Percentiles rank a stretch among this genome's conserved stretches.
Evolutionary conservation across 2,797 vertebrate genomes (phyloP).

Genomic region (Acipenser ruthenus): DNA sequence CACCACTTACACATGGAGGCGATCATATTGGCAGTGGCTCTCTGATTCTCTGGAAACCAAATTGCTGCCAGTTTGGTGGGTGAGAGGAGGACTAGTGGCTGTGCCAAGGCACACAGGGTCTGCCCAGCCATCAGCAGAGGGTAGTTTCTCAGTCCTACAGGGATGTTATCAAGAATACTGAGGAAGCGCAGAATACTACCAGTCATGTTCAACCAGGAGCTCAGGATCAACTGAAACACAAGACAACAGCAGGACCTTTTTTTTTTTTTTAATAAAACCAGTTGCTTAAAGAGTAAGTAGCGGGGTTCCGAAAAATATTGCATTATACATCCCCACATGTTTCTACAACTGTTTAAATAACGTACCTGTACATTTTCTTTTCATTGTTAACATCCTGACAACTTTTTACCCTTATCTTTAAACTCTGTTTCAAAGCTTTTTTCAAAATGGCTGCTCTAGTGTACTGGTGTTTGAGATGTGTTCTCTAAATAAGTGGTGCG

Average conservation of each 20-base stretch:
- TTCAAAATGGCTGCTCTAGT: too few species aligned
- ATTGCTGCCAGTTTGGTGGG: slow-evolving; percentile 86
- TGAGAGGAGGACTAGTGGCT: slow-evolving; percentile 82
- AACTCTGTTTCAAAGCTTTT: too few species aligned
- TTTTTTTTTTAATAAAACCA: too few species aligned
- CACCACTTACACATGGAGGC: slow-evolving; percentile 83
- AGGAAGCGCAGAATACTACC: slow-evolving; percentile 64
- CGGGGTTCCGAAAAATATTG: too few species aligned
- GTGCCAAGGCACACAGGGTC: slow-evolving; percentile 73
- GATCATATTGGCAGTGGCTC: slow-evolving; percentile 85
- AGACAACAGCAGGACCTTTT: neutral
- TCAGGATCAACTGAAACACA: slow-evolving; percentile 66
- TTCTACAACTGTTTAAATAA: too few species aligned
- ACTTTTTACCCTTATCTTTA: too few species aligned
- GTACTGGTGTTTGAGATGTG: too few species aligned
- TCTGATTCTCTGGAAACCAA: slow-evolving; percentile 90
- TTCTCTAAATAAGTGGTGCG: too few species aligned
- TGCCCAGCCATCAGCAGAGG: slow-evolving; percentile 71
- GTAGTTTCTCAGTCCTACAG: slow-evolving; percentile 24
- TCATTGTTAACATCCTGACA: too few species aligned
- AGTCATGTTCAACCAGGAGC: slow-evolving; percentile 78
- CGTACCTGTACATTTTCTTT: too few species aligned
- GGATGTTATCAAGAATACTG: slow-evolving; percentile 24
- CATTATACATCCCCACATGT: too few species aligned
- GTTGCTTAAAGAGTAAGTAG: too few species aligned